These are phyloP conservation scores for Champsocephalus gunnari DNA, from an alignment of 2,797 vertebrate species.

Conservation along the genomic window DNA sequence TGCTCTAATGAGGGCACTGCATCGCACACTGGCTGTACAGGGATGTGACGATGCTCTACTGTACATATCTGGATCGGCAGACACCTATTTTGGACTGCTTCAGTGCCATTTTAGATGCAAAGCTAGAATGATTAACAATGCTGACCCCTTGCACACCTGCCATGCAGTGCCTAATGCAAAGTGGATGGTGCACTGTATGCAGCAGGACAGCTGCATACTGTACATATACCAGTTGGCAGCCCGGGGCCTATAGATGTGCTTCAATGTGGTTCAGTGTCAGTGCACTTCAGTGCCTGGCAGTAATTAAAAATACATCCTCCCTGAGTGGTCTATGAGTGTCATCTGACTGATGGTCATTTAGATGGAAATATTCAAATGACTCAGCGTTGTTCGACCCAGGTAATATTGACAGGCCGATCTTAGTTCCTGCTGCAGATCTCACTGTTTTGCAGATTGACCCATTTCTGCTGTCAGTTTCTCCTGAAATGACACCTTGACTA, in stretches of 20 bases:
- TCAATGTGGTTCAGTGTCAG: slow-evolving; percentile 51
- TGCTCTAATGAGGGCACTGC: slow-evolving; percentile 52
- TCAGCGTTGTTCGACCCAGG: slow-evolving; percentile 28
- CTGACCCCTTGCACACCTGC: slow-evolving; percentile 56
- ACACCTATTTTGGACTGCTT: background rate
- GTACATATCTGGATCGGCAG: background rate
- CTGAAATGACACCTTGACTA: slow-evolving; percentile 28
- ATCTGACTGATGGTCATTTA: slow-evolving; percentile 56
- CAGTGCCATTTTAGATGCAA: slow-evolving; percentile 21
- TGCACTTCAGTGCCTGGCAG: slow-evolving; percentile 48
- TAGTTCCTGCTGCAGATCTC: slow-evolving; percentile 13
- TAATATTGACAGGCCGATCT: background rate
- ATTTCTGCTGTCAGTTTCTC: slow-evolving; percentile 9
- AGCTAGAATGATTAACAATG: background rate
- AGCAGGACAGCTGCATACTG: slow-evolving; percentile 58
- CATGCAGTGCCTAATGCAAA: slow-evolving; percentile 38
- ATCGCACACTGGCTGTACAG: slow-evolving; percentile 32
- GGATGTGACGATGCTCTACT: slow-evolving; percentile 14
- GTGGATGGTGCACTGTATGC: slow-evolving; percentile 58
- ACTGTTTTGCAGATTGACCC: slow-evolving; percentile 10
- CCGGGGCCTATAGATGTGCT: slow-evolving; percentile 45
- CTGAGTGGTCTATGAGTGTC: slow-evolving; percentile 22
- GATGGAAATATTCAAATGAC: slow-evolving; percentile 52
- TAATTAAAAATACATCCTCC: slow-evolving; percentile 59
- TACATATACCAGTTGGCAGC: slow-evolving; percentile 53